Evolutionary conservation across 2,797 vertebrate genomes (phyloP), one percentile per base, ranked within the genome.

Genomic region (Halcyon leucocephala): DNA sequence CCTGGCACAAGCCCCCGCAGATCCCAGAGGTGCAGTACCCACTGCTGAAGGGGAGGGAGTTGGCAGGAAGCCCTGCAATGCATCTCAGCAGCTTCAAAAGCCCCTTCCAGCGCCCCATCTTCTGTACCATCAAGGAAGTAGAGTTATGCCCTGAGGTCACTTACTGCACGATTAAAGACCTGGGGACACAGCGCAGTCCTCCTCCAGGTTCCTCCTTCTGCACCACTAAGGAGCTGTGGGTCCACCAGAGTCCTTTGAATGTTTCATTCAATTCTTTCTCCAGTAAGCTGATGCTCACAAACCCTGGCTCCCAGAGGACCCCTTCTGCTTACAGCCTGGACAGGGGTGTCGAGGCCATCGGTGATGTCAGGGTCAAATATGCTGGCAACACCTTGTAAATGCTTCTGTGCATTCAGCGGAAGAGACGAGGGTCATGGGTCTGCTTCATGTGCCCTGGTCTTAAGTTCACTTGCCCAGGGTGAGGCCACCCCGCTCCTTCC

Each of bases 101-200:
- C 5, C 48, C 76, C 26, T 61, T 33, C 7, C 91, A n/a, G 61
- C 49, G 3, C 28, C 49, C 61, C 52, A 90, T 3, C 0, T 97
- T 97, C 76, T 95, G 94, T 20, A 97, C 96, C 60, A 95, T 96
- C 79, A 96, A 87, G 73, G 96, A 96, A 74, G 72, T 97, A 4
- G 89, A 97, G 44, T 4, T 96, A 82, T 86, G 24, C 31, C 95
- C 95, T 39, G 79, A 95, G 54, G 44, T 95, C 31, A 85, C n/a
- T 10, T 97, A 96, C 71, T 97, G 96, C 87, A 97, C 93, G 0
- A 61, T 96, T 74, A 97, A 97, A 86, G 95, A 97, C 37, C 52
- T 97, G 44, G 79, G 69, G 14, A 11, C 57, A 12, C 82, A n/a
- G 37, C 0, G 0, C 14, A 24, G 25, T 42, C 33, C 52, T 87